Evolutionary conservation across 2,113 vertebrate species (phyloP).

Genomic region (Mastomys coucha): DNA sequence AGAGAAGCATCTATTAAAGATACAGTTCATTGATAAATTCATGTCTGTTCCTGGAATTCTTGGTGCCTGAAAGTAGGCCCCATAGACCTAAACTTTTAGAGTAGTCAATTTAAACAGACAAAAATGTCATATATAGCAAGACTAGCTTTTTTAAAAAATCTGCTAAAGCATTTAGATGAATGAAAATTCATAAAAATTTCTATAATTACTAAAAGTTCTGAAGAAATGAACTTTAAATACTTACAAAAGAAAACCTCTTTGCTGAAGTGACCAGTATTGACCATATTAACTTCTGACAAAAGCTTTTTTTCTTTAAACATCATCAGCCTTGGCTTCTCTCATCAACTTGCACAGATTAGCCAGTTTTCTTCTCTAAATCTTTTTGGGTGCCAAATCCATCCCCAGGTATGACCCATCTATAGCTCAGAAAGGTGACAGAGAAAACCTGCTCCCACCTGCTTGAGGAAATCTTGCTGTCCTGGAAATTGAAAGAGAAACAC

Average conservation of each 20-base stretch:
- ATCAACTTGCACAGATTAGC: neutral
- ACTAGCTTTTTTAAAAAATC: neutral
- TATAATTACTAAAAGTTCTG: constrained; percentile 21
- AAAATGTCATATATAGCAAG: neutral
- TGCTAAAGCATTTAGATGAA: constrained; percentile 48
- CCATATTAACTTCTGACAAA: neutral
- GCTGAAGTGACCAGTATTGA: neutral
- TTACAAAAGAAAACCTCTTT: neutral
- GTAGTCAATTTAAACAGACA: neutral
- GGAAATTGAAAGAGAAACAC: neutral
- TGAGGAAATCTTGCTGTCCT: neutral
- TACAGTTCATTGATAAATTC: constrained; percentile 13
- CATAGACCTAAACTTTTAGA: neutral
- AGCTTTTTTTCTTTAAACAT: neutral
- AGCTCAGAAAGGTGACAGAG: neutral
- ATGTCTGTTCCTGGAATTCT: neutral
- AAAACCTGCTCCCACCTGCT: neutral
- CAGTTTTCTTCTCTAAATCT: neutral
- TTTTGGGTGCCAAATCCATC: neutral
- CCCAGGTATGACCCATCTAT: neutral
- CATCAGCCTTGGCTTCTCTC: neutral
- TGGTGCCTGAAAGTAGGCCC: neutral
- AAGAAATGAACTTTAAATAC: neutral
- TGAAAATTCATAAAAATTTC: neutral
- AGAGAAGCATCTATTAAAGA: neutral